Evolutionary conservation across 2,888 invertebrate genomes (phyloP).

Genomic region (Amblyteles armatorius): DNA sequence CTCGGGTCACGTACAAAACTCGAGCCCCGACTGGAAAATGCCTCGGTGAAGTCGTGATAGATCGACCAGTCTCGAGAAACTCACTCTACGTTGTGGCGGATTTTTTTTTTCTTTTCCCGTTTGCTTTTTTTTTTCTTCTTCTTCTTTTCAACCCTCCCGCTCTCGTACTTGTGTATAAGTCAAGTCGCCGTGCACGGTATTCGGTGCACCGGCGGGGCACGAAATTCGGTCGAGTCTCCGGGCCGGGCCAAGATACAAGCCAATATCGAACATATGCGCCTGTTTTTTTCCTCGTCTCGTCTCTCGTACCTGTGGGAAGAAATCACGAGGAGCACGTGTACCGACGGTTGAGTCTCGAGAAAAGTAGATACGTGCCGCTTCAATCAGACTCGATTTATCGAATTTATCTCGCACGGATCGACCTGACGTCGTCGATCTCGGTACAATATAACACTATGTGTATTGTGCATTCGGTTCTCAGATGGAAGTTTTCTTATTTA

Average conservation of each 20-base stretch:
- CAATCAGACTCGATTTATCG: constrained; percentile 25
- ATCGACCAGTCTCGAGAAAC: constrained; percentile 31
- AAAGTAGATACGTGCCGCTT: constrained; percentile 21
- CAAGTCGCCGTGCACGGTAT: neutral
- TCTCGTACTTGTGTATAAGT: neutral
- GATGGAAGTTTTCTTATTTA: neutral
- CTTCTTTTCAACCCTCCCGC: neutral
- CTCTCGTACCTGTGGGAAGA: constrained; percentile 11
- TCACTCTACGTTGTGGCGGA: constrained; percentile 26
- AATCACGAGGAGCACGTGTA: constrained; percentile 15
- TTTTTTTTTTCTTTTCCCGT: neutral
- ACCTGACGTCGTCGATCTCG: constrained; percentile 24
- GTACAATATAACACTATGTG: neutral
- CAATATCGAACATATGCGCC: constrained; percentile 24
- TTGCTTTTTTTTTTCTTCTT: neutral
- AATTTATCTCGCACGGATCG: constrained; percentile 30
- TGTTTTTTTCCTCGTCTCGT: constrained; percentile 13
- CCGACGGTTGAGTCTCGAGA: neutral
- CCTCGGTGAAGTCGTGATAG: constrained; percentile 53
- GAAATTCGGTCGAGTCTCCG: constrained; percentile 14
- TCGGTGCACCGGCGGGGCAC: neutral
- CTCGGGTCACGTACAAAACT: constrained; percentile 59
- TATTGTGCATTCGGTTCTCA: neutral
- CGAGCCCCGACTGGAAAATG: constrained; percentile 48
- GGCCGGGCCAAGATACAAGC: constrained; percentile 11